A percentile compares a stretch with the other conserved stretches of the same genome.
Conservation (phyloP, 2,888 invertebrate species). For the Patella pellucida region DNA sequence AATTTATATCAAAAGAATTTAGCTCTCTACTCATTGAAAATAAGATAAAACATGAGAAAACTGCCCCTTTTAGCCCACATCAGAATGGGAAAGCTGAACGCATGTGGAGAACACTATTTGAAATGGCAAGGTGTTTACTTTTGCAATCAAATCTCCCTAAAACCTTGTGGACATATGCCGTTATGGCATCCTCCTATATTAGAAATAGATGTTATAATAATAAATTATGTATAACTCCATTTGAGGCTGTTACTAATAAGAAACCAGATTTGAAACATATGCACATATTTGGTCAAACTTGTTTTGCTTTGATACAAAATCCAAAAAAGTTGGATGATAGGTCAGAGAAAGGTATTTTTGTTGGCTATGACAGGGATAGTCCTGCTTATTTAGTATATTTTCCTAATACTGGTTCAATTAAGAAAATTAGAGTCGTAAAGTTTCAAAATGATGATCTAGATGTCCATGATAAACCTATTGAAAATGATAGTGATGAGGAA, state of each 20-base stretch:
- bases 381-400: slow-evolving; percentile 31
- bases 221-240: slow-evolving; percentile 23
- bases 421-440: slow-evolving; percentile 22
- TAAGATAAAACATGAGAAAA: slow-evolving; percentile 26
- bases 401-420: slow-evolving; percentile 26
- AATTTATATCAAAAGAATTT: slow-evolving; percentile 19
- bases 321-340: slow-evolving; percentile 19
- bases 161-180: slow-evolving; percentile 35
- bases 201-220: slow-evolving; percentile 34
- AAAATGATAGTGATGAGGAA: slow-evolving; percentile 1
- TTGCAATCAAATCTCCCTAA: slow-evolving; percentile 30
- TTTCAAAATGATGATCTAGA: slow-evolving; percentile 9
- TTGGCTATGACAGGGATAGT: slow-evolving; percentile 31
- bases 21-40: slow-evolving; percentile 16
- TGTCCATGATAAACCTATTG: background rate
- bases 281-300: slow-evolving; percentile 19
- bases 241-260: slow-evolving; percentile 23
- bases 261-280: slow-evolving; percentile 14
- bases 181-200: slow-evolving; percentile 31
- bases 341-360: slow-evolving; percentile 23
- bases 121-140: slow-evolving; percentile 36
- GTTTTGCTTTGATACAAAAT: slow-evolving; percentile 15
- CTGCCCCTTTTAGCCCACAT: slow-evolving; percentile 30
- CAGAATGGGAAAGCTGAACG: slow-evolving; percentile 38
- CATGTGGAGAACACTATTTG: slow-evolving; percentile 33